phyloP scores from a whole-genome alignment of 2,797 vertebrate species.

The Rachycentron canadum region DNA sequence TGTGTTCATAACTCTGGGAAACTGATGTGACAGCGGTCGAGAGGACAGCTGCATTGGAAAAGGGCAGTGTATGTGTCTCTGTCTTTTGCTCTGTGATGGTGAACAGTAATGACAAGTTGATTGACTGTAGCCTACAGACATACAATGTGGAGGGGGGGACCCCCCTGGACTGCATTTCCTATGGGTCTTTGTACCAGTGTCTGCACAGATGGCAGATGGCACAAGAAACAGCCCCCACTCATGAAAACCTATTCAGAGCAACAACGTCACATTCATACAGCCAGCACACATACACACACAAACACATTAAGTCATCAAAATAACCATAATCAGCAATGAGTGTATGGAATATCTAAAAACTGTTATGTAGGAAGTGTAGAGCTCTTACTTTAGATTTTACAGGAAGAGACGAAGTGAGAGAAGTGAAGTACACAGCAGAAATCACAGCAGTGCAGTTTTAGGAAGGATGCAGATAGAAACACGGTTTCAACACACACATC shows the following conservation, averaged over 20 bases:
- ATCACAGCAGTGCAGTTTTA: slow-evolving; percentile 36
- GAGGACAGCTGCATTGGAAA: slow-evolving; percentile 19
- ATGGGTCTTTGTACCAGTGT: slow-evolving; percentile 70
- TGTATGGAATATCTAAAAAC: slow-evolving; percentile 19
- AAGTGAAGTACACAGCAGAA: slow-evolving; percentile 26
- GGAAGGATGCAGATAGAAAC: slow-evolving; percentile 23
- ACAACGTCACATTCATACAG: slow-evolving; percentile 37
- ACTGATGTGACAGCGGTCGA: not conserved
- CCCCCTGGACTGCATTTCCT: slow-evolving; percentile 78
- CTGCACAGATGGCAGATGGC: slow-evolving; percentile 79
- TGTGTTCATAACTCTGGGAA: not conserved
- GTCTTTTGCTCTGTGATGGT: slow-evolving; percentile 49
- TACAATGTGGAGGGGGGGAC: not conserved
- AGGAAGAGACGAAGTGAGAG: not conserved
- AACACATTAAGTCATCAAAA: slow-evolving; percentile 45
- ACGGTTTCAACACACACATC: slow-evolving; percentile 31
- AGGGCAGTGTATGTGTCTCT: slow-evolving; percentile 24
- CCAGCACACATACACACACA: slow-evolving; percentile 9
- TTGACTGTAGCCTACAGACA: slow-evolving; percentile 65
- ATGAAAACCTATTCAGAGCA: slow-evolving; percentile 62
- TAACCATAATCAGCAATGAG: slow-evolving; percentile 25
- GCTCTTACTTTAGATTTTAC: slow-evolving; percentile 26
- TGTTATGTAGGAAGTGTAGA: slow-evolving; percentile 12
- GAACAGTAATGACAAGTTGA: slow-evolving; percentile 67
- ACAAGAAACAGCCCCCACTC: slow-evolving; percentile 56